A percentile compares a stretch with the other conserved stretches of the same genome.
These are phyloP conservation scores for Huso huso DNA, from an alignment of 2,797 vertebrate genomes.

Conservation along the genomic window DNA sequence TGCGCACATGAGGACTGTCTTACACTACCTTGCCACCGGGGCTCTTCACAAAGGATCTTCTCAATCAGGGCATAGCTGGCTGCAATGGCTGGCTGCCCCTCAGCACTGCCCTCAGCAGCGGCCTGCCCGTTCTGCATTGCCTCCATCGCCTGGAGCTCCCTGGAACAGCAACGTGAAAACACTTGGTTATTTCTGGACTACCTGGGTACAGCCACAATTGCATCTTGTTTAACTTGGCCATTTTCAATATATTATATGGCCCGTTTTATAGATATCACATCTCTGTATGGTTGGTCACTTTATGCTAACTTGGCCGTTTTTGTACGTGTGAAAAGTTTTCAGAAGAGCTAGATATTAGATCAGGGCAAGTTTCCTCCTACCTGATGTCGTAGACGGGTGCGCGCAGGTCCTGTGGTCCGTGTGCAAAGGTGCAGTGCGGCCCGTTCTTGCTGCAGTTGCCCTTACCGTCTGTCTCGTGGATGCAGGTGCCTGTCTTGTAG, in stretches of 20 bases:
- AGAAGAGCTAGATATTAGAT: too few species aligned
- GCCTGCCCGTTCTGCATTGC: constrained; percentile 80
- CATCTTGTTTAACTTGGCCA: too few species aligned
- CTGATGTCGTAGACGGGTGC: constrained; percentile 93
- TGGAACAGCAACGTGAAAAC: constrained; percentile 34
- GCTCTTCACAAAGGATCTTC: constrained; percentile 90
- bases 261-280: too few species aligned
- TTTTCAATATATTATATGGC: too few species aligned
- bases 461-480: constrained; percentile 93
- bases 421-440: constrained; percentile 93
- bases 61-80: constrained; percentile 97
- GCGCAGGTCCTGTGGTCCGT: constrained; percentile 92
- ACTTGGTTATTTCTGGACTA: background rate
- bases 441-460: constrained; percentile 97
- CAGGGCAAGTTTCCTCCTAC: constrained; percentile 36
- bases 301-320: too few species aligned
- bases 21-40: constrained; percentile 87
- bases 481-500: constrained; percentile 96
- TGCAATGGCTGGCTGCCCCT: constrained; percentile 86
- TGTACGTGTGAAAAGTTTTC: too few species aligned
- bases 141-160: constrained; percentile 94
- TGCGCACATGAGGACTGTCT: background rate
- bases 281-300: too few species aligned
- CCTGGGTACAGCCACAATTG: background rate
- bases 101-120: constrained; percentile 73